These are phyloP conservation scores for Calliopsis andreniformis DNA, from an alignment of 1,140 invertebrate genomes.

Conservation along the genomic window DNA sequence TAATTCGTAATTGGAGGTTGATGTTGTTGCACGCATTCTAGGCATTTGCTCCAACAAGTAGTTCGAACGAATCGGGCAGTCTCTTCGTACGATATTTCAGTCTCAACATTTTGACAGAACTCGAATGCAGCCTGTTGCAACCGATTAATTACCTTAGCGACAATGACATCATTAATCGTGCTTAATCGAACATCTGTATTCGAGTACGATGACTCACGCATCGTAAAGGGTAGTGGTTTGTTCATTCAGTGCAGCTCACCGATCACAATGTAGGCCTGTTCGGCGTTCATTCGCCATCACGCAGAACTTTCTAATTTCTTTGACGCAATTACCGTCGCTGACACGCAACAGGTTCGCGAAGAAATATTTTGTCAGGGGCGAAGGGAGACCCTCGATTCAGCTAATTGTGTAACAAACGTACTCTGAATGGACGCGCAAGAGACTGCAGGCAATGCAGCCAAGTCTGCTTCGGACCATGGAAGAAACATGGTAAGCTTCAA, in stretches of 20 bases:
- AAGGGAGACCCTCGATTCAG: conserved; percentile 47
- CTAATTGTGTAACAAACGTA: conserved; percentile 43
- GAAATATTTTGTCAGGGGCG: conserved; percentile 60
- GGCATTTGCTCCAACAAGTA: conserved; percentile 20
- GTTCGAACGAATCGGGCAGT: conserved; percentile 14
- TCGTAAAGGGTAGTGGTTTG: conserved; percentile 7
- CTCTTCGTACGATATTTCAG: too few species aligned
- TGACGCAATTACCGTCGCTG: conserved; percentile 45
- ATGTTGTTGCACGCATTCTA: conserved; percentile 50
- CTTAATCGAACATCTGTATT: neutral
- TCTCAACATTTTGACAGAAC: too few species aligned
- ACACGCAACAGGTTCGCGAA: conserved; percentile 77
- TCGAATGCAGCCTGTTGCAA: too few species aligned
- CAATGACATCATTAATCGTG: conserved; percentile 6
- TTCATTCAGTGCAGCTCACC: conserved; percentile 19
- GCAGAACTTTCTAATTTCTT: neutral
- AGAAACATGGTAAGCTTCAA: conserved; percentile 71
- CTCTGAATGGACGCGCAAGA: conserved; percentile 74
- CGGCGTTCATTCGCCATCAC: neutral
- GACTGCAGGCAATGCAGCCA: conserved; percentile 58
- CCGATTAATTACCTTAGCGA: neutral
- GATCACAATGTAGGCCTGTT: conserved; percentile 14
- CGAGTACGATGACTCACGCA: conserved; percentile 13
- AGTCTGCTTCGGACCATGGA: conserved; percentile 63
- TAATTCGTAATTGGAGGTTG: conserved; percentile 52